Conservation (phyloP, 2,797 vertebrate genomes). For the Enteromius argenteus region DNA sequence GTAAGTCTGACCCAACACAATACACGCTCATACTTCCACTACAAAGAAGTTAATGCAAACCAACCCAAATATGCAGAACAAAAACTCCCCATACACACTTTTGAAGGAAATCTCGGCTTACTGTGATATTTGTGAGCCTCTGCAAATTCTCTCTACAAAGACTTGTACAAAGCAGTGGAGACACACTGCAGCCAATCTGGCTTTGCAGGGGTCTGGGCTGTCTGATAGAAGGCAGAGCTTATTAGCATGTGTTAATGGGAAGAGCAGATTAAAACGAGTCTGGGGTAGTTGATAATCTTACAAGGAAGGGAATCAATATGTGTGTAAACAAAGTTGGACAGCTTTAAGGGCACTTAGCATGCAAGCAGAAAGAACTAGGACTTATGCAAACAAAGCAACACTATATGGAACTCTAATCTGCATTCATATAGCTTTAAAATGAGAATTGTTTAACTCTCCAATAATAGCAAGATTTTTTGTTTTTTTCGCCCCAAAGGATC, state of each 20-base stretch:
- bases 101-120: background rate
- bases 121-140: slow-evolving; percentile 17
- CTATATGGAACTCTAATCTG: background rate
- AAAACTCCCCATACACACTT: slow-evolving; percentile 4
- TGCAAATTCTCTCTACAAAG: slow-evolving; percentile 41
- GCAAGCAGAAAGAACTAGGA: slow-evolving; percentile 4
- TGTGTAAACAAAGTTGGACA: slow-evolving; percentile 49
- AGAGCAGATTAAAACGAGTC: slow-evolving; percentile 72
- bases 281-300: slow-evolving; percentile 71
- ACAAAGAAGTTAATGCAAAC: background rate
- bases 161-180: slow-evolving; percentile 39
- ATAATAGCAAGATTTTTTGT: background rate
- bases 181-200: slow-evolving; percentile 39
- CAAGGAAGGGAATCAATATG: slow-evolving; percentile 47
- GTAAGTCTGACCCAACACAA: slow-evolving; percentile 79
- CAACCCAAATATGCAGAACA: slow-evolving; percentile 6
- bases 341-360: slow-evolving; percentile 22
- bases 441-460: background rate
- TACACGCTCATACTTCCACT: background rate
- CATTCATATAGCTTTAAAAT: background rate
- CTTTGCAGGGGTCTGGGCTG: slow-evolving; percentile 60
- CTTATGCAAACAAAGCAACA: background rate
- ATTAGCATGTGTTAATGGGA: slow-evolving; percentile 74
- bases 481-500: background rate
- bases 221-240: slow-evolving; percentile 60